Conservation (phyloP, 2,797 vertebrate genomes). For the Jordanella pulchra region DNA sequence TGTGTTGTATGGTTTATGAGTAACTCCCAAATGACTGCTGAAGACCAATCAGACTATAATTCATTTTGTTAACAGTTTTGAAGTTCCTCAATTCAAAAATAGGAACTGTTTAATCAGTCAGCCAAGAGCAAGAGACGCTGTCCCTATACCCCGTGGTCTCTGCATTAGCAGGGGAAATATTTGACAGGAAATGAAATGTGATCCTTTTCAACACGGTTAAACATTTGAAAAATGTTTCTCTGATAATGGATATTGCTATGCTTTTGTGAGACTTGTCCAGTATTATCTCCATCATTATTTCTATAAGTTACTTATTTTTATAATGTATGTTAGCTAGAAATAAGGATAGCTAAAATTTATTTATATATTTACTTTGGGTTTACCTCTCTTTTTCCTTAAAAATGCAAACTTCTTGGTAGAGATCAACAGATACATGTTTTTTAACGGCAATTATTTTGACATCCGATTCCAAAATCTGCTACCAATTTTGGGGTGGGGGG, state of each 20-base stretch:
- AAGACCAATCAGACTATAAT: conserved; percentile 9
- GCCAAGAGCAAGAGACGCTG: conserved; percentile 13
- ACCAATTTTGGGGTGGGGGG: too few relatives aligned
- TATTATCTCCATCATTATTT: not conserved
- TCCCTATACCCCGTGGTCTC: conserved; percentile 16
- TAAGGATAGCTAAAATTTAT: not conserved
- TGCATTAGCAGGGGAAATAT: conserved; percentile 37
- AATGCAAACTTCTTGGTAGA: too few relatives aligned
- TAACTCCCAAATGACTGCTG: not conserved
- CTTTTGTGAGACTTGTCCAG: not conserved
- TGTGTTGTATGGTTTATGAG: conserved; percentile 9
- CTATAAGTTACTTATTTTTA: too few relatives aligned
- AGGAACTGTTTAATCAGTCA: conserved; percentile 52
- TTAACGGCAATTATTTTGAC: too few relatives aligned
- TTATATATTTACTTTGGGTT: not conserved
- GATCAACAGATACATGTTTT: too few relatives aligned
- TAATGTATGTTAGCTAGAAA: not conserved
- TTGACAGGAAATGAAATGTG: conserved; percentile 60
- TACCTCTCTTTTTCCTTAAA: too few relatives aligned
- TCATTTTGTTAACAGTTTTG: conserved; percentile 7
- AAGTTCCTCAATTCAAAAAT: conserved; percentile 64
- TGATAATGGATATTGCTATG: conserved; percentile 1
- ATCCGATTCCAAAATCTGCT: too few relatives aligned
- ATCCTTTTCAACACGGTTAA: conserved; percentile 31
- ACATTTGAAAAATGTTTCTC: conserved; percentile 6